These are phyloP conservation scores for Umimayanthus kanabou DNA, from an alignment of 92 coral and sea anemone species.

Conservation along the genomic window DNA sequence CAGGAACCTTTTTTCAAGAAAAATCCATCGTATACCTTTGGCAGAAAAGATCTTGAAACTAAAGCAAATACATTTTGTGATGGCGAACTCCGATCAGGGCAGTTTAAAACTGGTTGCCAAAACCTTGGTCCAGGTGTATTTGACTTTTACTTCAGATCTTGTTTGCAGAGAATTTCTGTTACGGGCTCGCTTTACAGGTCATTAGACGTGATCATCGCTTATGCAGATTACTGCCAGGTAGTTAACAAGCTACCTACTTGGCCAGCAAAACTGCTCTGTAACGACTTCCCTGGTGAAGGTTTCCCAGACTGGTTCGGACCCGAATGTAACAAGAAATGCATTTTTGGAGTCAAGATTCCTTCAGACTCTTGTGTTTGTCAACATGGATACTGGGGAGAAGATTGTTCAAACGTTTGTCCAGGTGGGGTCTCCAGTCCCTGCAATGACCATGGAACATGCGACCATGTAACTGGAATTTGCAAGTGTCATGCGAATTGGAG, in stretches of 20 bases:
- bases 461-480: conserved; percentile 49
- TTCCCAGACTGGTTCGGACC: conserved; percentile 68
- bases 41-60: conserved; percentile 12
- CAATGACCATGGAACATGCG: conserved; percentile 59
- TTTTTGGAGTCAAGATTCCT: conserved; percentile 31
- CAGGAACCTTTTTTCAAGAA: conserved; percentile 46
- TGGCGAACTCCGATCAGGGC: conserved; percentile 38
- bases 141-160: conserved; percentile 54
- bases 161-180: conserved; percentile 41
- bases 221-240: conserved; percentile 61
- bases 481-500: conserved; percentile 60
- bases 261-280: conserved; percentile 64
- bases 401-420: conserved; percentile 62
- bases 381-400: conserved; percentile 66
- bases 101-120: conserved; percentile 40
- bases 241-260: conserved; percentile 43
- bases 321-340: conserved; percentile 52
- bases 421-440: conserved; percentile 64
- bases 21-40: conserved; percentile 36
- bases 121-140: conserved; percentile 56
- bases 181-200: conserved; percentile 37
- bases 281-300: conserved; percentile 48
- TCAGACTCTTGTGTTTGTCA: conserved; percentile 46
- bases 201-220: conserved; percentile 55
- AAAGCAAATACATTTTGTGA: conserved; percentile 50